Conservation (phyloP, 1,140 invertebrate genomes). For the Hycleus phaleratus region DNA sequence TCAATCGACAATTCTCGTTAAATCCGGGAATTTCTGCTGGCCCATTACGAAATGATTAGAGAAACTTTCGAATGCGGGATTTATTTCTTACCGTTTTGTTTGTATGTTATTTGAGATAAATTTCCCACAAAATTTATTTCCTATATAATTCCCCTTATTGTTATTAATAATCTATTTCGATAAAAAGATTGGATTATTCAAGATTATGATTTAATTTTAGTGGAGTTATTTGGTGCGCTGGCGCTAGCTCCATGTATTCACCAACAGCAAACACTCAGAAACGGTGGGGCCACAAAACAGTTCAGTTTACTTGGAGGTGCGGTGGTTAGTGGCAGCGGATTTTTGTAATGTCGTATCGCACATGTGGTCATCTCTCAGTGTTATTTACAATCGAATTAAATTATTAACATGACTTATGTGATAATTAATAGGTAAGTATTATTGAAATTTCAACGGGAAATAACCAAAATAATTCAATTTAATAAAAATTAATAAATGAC, state of each 20-base stretch:
- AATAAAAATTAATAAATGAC: neutral
- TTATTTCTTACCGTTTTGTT: too few species aligned
- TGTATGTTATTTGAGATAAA: too few species aligned
- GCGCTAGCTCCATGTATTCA: slow-evolving; percentile 2
- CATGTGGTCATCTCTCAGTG: slow-evolving; percentile 9
- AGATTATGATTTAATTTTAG: slow-evolving; percentile 9
- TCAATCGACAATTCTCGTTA: too few species aligned
- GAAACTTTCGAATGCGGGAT: too few species aligned
- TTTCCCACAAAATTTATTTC: too few species aligned
- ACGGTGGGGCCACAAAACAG: slow-evolving; percentile 7
- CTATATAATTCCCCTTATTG: too few species aligned
- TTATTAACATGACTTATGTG: slow-evolving; percentile 14
- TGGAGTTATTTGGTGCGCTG: slow-evolving; percentile 10
- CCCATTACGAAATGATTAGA: too few species aligned
- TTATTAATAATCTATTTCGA: too few species aligned
- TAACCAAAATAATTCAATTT: neutral
- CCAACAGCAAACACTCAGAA: slow-evolving; percentile 7
- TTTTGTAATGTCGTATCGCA: slow-evolving; percentile 8
- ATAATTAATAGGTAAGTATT: slow-evolving; percentile 9
- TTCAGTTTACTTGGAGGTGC: slow-evolving; percentile 11
- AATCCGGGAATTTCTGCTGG: too few species aligned
- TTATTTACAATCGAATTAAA: slow-evolving; percentile 5
- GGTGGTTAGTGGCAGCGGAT: slow-evolving; percentile 6
- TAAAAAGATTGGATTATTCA: too few species aligned
- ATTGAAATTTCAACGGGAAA: slow-evolving; percentile 2